These are phyloP conservation scores for Australoheros scitulus DNA, from an alignment of 2,113 vertebrate genomes.

Conservation along the genomic window DNA sequence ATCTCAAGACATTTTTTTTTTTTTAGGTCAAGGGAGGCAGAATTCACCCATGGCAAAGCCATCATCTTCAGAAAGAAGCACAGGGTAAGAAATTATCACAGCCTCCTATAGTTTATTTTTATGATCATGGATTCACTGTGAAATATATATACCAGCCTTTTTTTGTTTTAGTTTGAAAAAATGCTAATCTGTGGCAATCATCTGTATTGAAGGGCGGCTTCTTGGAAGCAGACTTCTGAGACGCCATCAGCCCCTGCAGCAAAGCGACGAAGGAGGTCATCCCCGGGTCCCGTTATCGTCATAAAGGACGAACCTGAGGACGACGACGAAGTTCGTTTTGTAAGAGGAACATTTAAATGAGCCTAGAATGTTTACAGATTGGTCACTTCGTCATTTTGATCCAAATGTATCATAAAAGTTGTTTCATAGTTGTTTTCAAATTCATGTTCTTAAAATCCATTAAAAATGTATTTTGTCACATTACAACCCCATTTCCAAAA, in stretches of 20 bases:
- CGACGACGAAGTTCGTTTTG: slow-evolving; percentile 81
- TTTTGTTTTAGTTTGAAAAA: not conserved
- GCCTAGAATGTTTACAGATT: not conserved
- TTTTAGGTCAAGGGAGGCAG: slow-evolving; percentile 71
- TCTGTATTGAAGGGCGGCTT: slow-evolving; percentile 36
- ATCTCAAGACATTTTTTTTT: not conserved
- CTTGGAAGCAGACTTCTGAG: slow-evolving; percentile 73
- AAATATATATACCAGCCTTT: not conserved
- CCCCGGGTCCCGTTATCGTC: slow-evolving; percentile 79
- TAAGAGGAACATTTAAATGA: slow-evolving; percentile 49
- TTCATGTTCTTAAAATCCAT: rapidly evolving
- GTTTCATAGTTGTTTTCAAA: no score
- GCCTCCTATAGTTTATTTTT: not conserved
- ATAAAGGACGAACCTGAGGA: slow-evolving; percentile 84
- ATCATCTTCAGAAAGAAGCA: slow-evolving; percentile 71
- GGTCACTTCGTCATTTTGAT: not conserved
- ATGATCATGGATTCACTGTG: not conserved
- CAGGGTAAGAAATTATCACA: slow-evolving; percentile 67
- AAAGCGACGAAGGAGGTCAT: slow-evolving; percentile 73
- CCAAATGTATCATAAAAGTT: not conserved
- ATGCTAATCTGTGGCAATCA: not conserved
- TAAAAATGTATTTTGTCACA: not conserved
- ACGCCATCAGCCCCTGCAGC: slow-evolving; percentile 54
- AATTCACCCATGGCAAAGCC: slow-evolving; percentile 71
- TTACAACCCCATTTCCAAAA: not conserved